Percentiles rank a stretch among this genome's conserved stretches.
Conservation (phyloP, 2,113 vertebrate genomes). For the Phyllostomus discolor region DNA sequence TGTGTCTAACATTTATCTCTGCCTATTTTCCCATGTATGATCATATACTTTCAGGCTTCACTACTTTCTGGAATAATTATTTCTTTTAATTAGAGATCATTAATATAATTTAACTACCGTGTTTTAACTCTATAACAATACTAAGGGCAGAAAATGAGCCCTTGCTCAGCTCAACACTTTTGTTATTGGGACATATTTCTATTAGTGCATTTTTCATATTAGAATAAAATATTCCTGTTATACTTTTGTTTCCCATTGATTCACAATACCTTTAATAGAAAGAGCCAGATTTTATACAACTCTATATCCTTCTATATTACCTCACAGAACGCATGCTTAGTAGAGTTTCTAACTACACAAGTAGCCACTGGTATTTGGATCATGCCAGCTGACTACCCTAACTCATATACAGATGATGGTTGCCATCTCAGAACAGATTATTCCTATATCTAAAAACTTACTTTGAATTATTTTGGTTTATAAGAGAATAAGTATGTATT, state of each 20-base stretch:
- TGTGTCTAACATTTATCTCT: not conserved
- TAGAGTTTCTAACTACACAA: not conserved
- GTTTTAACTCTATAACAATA: not conserved
- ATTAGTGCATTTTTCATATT: not conserved
- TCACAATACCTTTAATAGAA: not conserved
- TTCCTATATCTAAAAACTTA: not conserved
- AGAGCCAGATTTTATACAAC: not conserved
- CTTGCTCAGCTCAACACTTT: not conserved
- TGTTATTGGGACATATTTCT: not conserved
- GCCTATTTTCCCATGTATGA: not conserved
- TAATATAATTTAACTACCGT: slow-evolving; percentile 8
- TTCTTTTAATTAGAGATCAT: slow-evolving; percentile 50
- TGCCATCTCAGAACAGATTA: not conserved
- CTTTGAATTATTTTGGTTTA: not conserved
- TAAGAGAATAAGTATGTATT: not conserved
- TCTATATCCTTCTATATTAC: not conserved
- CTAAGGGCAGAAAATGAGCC: not conserved
- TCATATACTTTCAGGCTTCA: not conserved
- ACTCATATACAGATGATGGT: too few species aligned
- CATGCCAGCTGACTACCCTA: too few species aligned
- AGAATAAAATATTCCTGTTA: not conserved
- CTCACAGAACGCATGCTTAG: not conserved
- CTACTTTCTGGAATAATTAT: not conserved
- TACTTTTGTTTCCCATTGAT: not conserved
- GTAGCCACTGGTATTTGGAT: not conserved